Base-by-base conservation (phyloP, 1,140 invertebrate genomes). In the Acromyrmex charruanus region DNA sequence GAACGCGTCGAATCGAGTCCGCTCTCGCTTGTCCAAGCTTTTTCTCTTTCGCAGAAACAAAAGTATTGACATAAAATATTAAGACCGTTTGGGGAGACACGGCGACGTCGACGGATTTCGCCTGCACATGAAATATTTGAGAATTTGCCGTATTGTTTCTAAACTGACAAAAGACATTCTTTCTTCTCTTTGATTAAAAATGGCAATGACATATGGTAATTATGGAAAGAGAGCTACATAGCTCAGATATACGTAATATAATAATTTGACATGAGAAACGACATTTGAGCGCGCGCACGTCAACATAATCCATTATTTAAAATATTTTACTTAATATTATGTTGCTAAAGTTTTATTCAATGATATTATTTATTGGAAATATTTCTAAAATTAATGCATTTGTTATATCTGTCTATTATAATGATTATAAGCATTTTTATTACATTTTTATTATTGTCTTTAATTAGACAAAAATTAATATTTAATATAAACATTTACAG, bases 1-100 rank as follows among this genome's bases (percentile, higher is more conserved):
- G 80, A 75, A 35, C 80, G 69, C 69, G 44, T 71, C 80, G 69
- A 84, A 75, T 84, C n/a, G 69, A 61, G 55, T 35, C 25, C 55
- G 18, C 39, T 61, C n/a, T 39, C 31, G 49, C 77, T 68, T n/a
- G 77, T 80, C 65, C 51, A 18, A 39, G 65, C 51, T 71, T 58
- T 81, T 10, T 58, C n/a, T 58, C 55, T 58, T n/a, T n/a, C 55
- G 7, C 2, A 35, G 69, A 61, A 51, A 84, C 69, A 84, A 75
- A 84, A 75, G 69, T 75, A 75, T 84, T 61, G 80, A 84, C 55
- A 51, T 84, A 75, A 84, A 84, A 74, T 84, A 84, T 84, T 84
- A 84, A 84, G 69, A 84, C 25, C 39, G 5, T 63, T 59, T 25
- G 18, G 14, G 49, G 35, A 74, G 53, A 61, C 55, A 51, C 25